phyloP scores from a whole-genome alignment of 2,888 invertebrate species.

The Dicycla oo region DNA sequence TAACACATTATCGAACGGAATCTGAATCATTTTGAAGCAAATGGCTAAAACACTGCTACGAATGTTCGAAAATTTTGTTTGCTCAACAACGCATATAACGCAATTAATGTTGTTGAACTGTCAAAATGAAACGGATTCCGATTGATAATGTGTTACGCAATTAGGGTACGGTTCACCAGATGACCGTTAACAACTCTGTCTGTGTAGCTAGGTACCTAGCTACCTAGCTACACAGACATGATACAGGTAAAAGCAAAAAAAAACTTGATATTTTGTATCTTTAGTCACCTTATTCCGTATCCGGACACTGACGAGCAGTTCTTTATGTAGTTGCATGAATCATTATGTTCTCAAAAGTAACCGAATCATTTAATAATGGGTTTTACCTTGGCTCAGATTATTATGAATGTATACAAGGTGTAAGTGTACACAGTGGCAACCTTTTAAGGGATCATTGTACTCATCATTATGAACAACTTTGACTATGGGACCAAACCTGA shows the following conservation, averaged over 20 bases:
- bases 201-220: background rate
- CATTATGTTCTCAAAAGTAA: conserved; percentile 23
- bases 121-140: no score
- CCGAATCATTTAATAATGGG: conserved; percentile 5
- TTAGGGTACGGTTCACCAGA: background rate
- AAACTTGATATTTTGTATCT: background rate
- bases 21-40: no score
- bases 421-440: no score
- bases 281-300: background rate
- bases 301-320: background rate
- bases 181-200: background rate
- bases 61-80: no score
- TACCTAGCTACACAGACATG: background rate
- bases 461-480: no score
- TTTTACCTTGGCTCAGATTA: conserved; percentile 17
- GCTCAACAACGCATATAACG: no score
- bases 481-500: no score
- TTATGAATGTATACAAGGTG: background rate
- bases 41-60: no score
- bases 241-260: background rate
- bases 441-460: no score
- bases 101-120: no score
- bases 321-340: conserved; percentile 10
- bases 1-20: no score
- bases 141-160: no score